These are phyloP conservation scores for Lerista edwardsae DNA, from an alignment of 2,797 vertebrate species.

Conservation along the genomic window DNA sequence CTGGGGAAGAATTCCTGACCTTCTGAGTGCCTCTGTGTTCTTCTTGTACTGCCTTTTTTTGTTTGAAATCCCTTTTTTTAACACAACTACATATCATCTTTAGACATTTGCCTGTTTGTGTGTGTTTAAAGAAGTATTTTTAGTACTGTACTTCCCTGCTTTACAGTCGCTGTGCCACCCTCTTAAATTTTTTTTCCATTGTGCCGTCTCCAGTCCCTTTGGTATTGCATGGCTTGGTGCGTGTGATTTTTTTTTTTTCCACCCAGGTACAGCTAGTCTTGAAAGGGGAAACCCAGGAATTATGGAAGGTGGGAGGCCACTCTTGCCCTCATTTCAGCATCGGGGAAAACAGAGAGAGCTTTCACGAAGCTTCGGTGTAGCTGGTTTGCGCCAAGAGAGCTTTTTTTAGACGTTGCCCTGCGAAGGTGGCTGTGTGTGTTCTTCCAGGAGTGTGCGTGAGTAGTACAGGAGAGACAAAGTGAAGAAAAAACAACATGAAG, in stretches of 20 bases:
- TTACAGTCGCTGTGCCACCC: conserved; percentile 37
- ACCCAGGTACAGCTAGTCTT: conserved; percentile 53
- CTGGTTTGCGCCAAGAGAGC: not conserved
- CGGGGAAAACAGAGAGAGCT: not conserved
- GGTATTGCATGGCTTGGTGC: conserved; percentile 17
- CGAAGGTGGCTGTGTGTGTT: not conserved
- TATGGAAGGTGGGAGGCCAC: not conserved
- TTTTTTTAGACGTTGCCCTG: conserved; percentile 2
- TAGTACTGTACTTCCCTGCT: conserved; percentile 42
- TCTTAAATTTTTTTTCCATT: conserved; percentile 25
- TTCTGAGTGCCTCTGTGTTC: too few relatives aligned
- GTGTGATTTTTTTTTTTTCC: conserved; percentile 62
- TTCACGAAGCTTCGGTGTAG: not conserved
- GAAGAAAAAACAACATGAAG: too few relatives aligned
- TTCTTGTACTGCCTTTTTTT: not conserved
- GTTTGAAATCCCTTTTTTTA: not conserved
- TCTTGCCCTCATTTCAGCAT: not conserved
- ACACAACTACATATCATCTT: not conserved
- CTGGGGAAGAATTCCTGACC: too few relatives aligned
- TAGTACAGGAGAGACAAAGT: not conserved
- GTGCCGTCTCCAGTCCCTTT: not conserved
- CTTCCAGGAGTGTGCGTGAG: not conserved
- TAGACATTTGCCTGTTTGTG: conserved; percentile 52
- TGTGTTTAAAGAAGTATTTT: conserved; percentile 59
- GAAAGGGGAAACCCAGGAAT: not conserved